Conservation (phyloP, 92 coral and sea anemone species). For the Epizoanthus illoricatus region DNA sequence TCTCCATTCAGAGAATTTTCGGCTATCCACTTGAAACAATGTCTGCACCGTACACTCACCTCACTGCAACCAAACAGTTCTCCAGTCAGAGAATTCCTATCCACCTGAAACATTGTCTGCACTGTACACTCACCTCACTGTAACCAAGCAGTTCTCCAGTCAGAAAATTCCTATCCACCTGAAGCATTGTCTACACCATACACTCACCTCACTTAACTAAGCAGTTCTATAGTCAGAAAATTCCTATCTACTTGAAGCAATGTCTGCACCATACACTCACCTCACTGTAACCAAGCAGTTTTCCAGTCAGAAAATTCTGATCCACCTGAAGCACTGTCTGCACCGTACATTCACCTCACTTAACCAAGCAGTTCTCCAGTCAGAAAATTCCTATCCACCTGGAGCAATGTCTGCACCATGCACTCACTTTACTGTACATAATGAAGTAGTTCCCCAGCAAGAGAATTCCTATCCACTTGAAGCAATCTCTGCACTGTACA, state of each 20-base stretch:
- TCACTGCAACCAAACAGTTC: conserved; percentile 87
- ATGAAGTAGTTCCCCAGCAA: neutral
- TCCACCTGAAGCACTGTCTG: neutral
- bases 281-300: conserved; percentile 89
- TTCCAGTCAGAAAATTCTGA: conserved; percentile 68
- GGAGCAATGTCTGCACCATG: neutral
- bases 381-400: conserved; percentile 56
- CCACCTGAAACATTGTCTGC: neutral
- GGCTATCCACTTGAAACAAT: neutral
- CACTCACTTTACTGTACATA: neutral
- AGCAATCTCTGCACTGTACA: neutral
- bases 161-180: conserved; percentile 56
- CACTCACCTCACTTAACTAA: neutral
- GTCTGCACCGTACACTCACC: conserved; percentile 38
- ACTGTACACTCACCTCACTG: no score
- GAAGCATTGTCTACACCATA: neutral
- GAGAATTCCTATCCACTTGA: neutral
- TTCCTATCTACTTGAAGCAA: neutral
- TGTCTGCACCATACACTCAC: neutral
- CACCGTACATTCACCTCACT: conserved; percentile 64
- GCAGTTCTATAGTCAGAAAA: neutral
- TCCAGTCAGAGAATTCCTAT: conserved; percentile 83
- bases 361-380: conserved; percentile 91
- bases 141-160: conserved; percentile 91
- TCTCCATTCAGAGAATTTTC: conserved; percentile 81